Base-by-base conservation (phyloP, 2,888 invertebrate species). In the Stictocephala bisonia region DNA sequence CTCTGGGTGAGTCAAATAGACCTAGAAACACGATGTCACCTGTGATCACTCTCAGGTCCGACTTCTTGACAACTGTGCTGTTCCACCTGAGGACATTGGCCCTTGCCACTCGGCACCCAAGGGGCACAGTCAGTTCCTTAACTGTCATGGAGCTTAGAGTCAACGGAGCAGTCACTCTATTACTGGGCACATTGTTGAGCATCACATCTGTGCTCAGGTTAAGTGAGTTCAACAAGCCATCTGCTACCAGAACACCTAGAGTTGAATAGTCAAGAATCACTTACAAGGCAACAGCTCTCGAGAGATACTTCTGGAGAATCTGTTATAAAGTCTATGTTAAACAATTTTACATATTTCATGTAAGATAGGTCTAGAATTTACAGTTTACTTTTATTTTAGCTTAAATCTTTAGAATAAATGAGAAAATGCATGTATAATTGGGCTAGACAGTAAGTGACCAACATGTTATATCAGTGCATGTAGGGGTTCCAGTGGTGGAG, bases 181-280 rank as follows among this genome's bases (percentile, higher is more conserved):
- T 71, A 9, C 15, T 11, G 15, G 26, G 35, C 7, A 56, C 58
- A 29, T 58, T 58, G 24, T 7, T 15, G 13, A 56, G 53, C 58
- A 71, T 56, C 27, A 71, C n/a, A 20, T 71, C 70, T 6, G 26
- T 18, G n/a, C 44, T 22, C 2, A 71, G 13, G 44, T 71, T 58
- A 29, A 71, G 22, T 13, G 18, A 27, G n/a, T 71, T 71, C 11
- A 71, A 15, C 0, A 27, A 20, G 1, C 56, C 58, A 51, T 24
- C 26, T 22, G 51, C 26, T 2, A 13, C 26, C 13, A 51, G 26
- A 13, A 26, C 2, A 27, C 56, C 70, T 71, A 20, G 11, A 56
- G 56, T 7, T 44, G 44, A 44, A 15, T 44, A 3, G n/a, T n/a
- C n/a, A n/a, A n/a, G n/a, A n/a, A n/a, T n/a, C n/a, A n/a, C n/a